Evolutionary conservation across 2,888 invertebrate species (phyloP), one percentile per base, ranked within the genome.

Genomic region (Spicauda simplicius): DNA sequence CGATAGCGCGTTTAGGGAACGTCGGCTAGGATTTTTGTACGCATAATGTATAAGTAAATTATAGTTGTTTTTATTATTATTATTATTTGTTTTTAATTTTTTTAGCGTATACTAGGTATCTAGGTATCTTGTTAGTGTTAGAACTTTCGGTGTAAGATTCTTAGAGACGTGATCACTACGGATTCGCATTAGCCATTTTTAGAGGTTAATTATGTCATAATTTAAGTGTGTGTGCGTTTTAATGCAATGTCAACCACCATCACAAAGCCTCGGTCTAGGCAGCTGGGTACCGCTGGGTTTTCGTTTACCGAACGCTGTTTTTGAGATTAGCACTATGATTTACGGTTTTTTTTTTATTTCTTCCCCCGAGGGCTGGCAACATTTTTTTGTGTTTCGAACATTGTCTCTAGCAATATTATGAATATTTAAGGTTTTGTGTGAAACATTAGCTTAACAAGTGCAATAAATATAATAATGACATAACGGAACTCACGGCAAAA

Each of bases 11-110:
- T 82, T 79, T 84, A 84, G 84, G 80, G 80, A 80, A 80, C 73
- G 87, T 85, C 73, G 83, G 84, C 85, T 89, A 89, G 82, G 82
- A 80, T 83, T 90, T 90, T 92, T 92, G 86, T 91, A 91, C 87
- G 91, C 91, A 88, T 92, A 90, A 90, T 89, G 83, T 87, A 78
- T 91, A 91, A 91, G 91, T 91, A 90, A 91, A 90, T 91, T 92
- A 91, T 88, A 91, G 86, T 90, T 89, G 89, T 91, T 91, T 91
- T 90, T 90, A 87, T 90, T 85, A 83, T 86, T 87, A 84, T 83
- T 86, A 88, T 79, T 86, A 83, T 83, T 83, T 79, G 82, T 71
- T 70, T 72, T 55, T 63, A 69, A 55, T 56, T 70, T 80, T 45
- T 82, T 74, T 85, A 86, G 82, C 79, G 79, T 85, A 83, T 84